Base-by-base conservation (phyloP, 2,797 vertebrate genomes). In the Poecilia velifera region DNA sequence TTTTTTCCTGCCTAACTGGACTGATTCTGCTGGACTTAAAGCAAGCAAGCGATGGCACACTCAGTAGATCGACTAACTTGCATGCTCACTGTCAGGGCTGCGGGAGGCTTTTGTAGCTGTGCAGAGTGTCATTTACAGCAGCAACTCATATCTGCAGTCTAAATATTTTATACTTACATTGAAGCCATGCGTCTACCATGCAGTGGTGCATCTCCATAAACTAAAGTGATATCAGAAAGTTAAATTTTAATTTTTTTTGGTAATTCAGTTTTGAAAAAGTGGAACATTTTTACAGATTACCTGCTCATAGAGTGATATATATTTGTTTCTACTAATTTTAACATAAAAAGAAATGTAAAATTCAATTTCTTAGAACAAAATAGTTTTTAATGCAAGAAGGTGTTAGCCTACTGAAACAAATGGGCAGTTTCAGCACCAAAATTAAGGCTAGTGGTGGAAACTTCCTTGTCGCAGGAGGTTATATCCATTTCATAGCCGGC, bases 61-160 rank as follows among this genome's bases (percentile, higher is more conserved):
- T 72, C 10, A 41, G 64, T 77, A 80, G 68, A 84, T 73, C 14
- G 76, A 91, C 93, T 94, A 94, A 95, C 91, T 36, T 91, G 93
- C 93, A 94, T 94, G 94, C 82, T 91, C 79, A 90, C 87, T 89
- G 87, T 88, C 81, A 68, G 90, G 81, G 79, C 79, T 87, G 59
- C 68, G 79, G 75, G 49, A 81, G 77, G 84, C 89, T 87, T 89
- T 49, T 43, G 13, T 78, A 45, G 62, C 53, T 75, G 41, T 41
- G 64, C 64, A 22, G 82, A 76, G 77, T 73, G 2, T 22, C 18
- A 73, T 28, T 83, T 73, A 77, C 31, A 36, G 53, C 70, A 46
- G 76, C 76, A 88, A 82, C 81, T 39, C 43, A 64, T 85, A 75
- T 87, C 80, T 81, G 22, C 16, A 47, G 74, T 51, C 20, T 0